Base-by-base conservation (phyloP, 2,113 vertebrate genomes). In the Mormyrus lacerda region DNA sequence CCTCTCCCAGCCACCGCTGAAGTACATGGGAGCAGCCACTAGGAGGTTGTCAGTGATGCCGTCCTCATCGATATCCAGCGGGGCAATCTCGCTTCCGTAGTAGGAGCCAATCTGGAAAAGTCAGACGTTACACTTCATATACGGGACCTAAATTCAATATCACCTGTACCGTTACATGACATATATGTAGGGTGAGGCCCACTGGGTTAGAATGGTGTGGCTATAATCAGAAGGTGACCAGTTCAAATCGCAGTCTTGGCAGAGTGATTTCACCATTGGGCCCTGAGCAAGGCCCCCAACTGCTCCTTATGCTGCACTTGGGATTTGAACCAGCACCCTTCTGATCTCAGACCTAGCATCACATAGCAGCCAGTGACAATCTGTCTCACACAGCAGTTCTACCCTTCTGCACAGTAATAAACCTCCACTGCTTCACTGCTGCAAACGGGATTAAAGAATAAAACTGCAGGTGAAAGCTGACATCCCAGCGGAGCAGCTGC, bases 1-100 rank as follows among this genome's bases (percentile, higher is more conserved):
- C 55, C 96, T 95, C 94, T 99, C 98, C 61, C 97, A 90, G 91
- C 97, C 97, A 90, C 96, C 96, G 0, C 96, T 98, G 96, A 99
- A 99, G 94, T 95, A 99, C 98, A 99, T 99, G 31, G 98, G 98
- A 0, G 98, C 98, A 2, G 96, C 97, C 91, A 99, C 97, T 92
- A 99, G 93, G 87, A 99, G 94, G 3, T 96, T 94, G 1, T 99
- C 98, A 0, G 97, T 99, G 89, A 97, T 42, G 0, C 96, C 96
- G 0, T 99, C 97, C 0, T 96, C 94, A 0, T 99, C 92, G 0
- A 96, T 94, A 0, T 99, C 98, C 31, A 98, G 65, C 0, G 98
- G 96, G 8, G 92, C 96, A 91, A 99, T 98, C 95, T 99, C 98
- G 4, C 98, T 98, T 92, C 98, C 98, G 0, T 96, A 99, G 93